Base-by-base conservation (phyloP, 2,113 vertebrate species). In the Chunga burmeisteri region DNA sequence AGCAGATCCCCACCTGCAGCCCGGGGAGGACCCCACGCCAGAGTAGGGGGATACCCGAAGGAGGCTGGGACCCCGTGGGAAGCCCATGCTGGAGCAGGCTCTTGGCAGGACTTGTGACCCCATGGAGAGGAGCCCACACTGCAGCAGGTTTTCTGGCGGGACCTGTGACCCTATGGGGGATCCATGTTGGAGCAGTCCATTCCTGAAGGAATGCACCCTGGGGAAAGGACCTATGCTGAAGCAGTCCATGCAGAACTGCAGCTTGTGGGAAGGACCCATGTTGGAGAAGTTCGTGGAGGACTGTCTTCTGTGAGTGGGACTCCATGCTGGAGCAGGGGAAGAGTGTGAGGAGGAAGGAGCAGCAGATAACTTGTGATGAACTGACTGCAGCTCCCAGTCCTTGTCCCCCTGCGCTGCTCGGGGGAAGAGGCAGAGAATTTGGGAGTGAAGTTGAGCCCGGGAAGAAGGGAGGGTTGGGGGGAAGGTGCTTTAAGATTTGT, bases 181-280 rank as follows among this genome's bases (percentile, higher is more conserved):
- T 23, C 16, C 38, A n/a, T 2, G 6, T 44, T 40, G 66, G 40
- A 52, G 49, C 53, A 68, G 30, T 10, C 56, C 26, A 23, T 34
- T 75, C 46, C 22, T 6, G 5, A 50, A 44, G n/a, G 36, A 23
- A 52, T 46, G 36, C 14, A 56, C 40, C 17, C 26, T 2, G 1
- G 9, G 23, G 66, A 38, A 82, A 4, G 17, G 3, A 56, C 10
- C 16, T 2, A 9, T 3, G 2, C 59, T 79, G 62, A 44, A 74
- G 61, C n/a, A 46, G 50, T 3, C 49, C 5, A 11, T 25, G 56
- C 36, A 38, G 26, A 56, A 32, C 46, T 74, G 44, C 55, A 82
- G 58, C 49, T 38, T 1, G 0, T 3, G 9, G 21, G 4, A 58
- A 65, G 40, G 17, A 25, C 15, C 4, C 17, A 2, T 0, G 0